Percentiles rank a stretch among this genome's conserved stretches.
Conservation (phyloP, 2,888 invertebrate species). For the Chrysolina haemoptera region DNA sequence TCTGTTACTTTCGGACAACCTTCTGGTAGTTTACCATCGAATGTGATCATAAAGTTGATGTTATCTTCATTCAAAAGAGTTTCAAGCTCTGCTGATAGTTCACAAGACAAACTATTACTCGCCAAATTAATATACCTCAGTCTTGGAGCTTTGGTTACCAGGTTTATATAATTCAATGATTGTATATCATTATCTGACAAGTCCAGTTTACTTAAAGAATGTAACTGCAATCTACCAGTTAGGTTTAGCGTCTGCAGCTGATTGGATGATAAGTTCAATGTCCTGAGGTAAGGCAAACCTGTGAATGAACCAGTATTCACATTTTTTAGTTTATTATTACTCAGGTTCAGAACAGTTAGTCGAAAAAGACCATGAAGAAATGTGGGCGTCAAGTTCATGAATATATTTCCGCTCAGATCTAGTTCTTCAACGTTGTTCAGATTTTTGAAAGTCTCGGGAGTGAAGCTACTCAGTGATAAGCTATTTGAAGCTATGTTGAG, state of each 20-base stretch:
- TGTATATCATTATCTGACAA: slow-evolving; percentile 61
- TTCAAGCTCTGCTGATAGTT: slow-evolving; percentile 60
- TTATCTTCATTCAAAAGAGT: slow-evolving; percentile 58
- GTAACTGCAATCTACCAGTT: slow-evolving; percentile 60
- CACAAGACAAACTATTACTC: slow-evolving; percentile 61
- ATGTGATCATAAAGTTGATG: slow-evolving; percentile 47
- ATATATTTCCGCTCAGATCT: slow-evolving; percentile 58
- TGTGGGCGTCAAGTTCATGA: slow-evolving; percentile 57
- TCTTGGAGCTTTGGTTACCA: slow-evolving; percentile 59
- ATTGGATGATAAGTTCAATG: slow-evolving; percentile 62
- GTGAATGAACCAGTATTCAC: slow-evolving; percentile 61
- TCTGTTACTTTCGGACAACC: slow-evolving; percentile 35
- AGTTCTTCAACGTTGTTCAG: slow-evolving; percentile 60
- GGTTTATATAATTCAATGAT: slow-evolving; percentile 61
- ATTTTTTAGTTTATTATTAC: slow-evolving; percentile 59
- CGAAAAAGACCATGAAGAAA: slow-evolving; percentile 59
- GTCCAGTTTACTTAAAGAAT: slow-evolving; percentile 62
- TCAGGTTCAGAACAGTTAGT: slow-evolving; percentile 60
- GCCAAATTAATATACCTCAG: slow-evolving; percentile 58
- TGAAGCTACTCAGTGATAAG: slow-evolving; percentile 55
- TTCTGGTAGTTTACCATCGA: background rate
- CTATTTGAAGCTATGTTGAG: slow-evolving; percentile 61
- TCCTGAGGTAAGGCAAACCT: slow-evolving; percentile 62
- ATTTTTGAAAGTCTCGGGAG: slow-evolving; percentile 58
- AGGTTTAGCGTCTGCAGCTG: slow-evolving; percentile 54